Evolutionary conservation across 1,140 invertebrate genomes (phyloP), one percentile per base, ranked within the genome.

Genomic region (Popillia japonica): DNA sequence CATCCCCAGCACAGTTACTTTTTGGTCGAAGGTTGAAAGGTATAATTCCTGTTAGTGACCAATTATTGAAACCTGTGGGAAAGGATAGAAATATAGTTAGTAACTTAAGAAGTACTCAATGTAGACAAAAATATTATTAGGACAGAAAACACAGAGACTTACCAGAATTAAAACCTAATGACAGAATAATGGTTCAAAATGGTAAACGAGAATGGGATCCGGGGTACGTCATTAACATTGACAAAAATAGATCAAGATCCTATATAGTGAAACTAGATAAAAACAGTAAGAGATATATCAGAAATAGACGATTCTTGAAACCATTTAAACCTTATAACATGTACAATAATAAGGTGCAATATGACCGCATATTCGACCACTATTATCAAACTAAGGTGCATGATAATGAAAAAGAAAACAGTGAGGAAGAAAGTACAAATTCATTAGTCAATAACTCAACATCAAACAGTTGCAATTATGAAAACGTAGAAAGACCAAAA

Each of bases 1-100:
- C 78, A 2, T 79, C 79, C 14, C 80, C 81, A 14, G 68, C 73
- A 17, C 40, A 75, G 3, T 64, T 79, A 40, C 22, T 79, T 23
- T 72, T 77, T 48, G 76, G 78, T 20, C 59, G 79, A 76, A 80
- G 77, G 72, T 22, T 80, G n/a, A 72, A 64, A 73, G 75, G 6
- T 83, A 27, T 41, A 0, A 20, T 76, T n/a, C 74, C 74, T 20
- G 41, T 44, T 8, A 14, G 42, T 48, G 3, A 14, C 6, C 9
- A 41, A 76, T 41, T 76, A 20, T 41, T 76, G 17, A n/a, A 76
- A 55, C n/a, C 42, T 14, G 3, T 6, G 0, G n/a, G 3, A 11
- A 27, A 1, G 6, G 2, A 20, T 10, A 11, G 22, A 4, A 14
- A 55, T 42, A n/a, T 44, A 10, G 41, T 42, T 40, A 34, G 17